Percentiles rank a stretch among this genome's conserved stretches.
phyloP scores from a whole-genome alignment of 2,888 invertebrate genomes.

The Brenthis hecate region DNA sequence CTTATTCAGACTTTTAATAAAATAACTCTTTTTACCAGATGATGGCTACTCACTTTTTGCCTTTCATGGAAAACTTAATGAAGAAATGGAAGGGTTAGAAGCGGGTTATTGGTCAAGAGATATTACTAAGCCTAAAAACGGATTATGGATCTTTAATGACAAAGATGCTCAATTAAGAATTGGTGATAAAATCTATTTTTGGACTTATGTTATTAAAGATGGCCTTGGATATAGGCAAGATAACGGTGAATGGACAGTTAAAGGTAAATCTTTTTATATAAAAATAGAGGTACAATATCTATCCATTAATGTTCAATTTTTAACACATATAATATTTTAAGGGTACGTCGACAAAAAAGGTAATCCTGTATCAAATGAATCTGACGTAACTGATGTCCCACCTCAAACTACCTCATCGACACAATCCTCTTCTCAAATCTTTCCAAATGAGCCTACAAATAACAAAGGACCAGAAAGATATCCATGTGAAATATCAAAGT shows the following conservation, averaged over 20 bases:
- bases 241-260: slow-evolving; percentile 82
- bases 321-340: slow-evolving; percentile 36
- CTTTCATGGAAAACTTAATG: slow-evolving; percentile 86
- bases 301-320: background rate
- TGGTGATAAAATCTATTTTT: slow-evolving; percentile 88
- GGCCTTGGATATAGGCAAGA: slow-evolving; percentile 87
- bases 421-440: slow-evolving; percentile 26
- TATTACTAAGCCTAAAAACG: slow-evolving; percentile 82
- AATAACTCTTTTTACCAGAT: slow-evolving; percentile 55
- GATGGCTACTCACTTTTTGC: slow-evolving; percentile 81
- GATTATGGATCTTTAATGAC: slow-evolving; percentile 86
- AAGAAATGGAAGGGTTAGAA: slow-evolving; percentile 87
- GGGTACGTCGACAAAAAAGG: slow-evolving; percentile 66
- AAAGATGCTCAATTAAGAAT: slow-evolving; percentile 79
- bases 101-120: slow-evolving; percentile 86
- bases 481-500: slow-evolving; percentile 63
- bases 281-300: background rate
- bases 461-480: slow-evolving; percentile 40
- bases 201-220: slow-evolving; percentile 87
- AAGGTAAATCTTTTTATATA: slow-evolving; percentile 57
- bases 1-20: background rate
- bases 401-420: slow-evolving; percentile 20
- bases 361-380: slow-evolving; percentile 47
- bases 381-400: slow-evolving; percentile 12
- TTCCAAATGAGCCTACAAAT: slow-evolving; percentile 2